Evolutionary conservation across 2,113 vertebrate species (phyloP).

Genomic region (Oceanites oceanicus): DNA sequence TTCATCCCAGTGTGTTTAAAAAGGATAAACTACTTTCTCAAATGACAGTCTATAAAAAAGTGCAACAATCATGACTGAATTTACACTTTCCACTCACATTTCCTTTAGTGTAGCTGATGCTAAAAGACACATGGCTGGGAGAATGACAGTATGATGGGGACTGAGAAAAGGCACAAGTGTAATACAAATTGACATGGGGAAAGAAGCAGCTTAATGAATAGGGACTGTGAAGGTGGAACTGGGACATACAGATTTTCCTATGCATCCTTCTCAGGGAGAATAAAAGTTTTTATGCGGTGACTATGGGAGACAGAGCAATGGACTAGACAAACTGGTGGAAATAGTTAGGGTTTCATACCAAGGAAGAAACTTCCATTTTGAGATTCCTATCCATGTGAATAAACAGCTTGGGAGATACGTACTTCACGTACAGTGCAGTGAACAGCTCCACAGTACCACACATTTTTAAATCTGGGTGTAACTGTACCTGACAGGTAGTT

Average conservation of each 20-base stretch:
- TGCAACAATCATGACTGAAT: background rate
- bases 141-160: background rate
- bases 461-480: background rate
- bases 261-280: background rate
- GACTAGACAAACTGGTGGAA: background rate
- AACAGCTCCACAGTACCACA: background rate
- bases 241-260: background rate
- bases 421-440: background rate
- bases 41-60: background rate
- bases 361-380: background rate
- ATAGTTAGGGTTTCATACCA: background rate
- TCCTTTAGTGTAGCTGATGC: background rate
- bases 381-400: background rate
- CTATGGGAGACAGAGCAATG: background rate
- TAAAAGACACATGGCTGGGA: background rate
- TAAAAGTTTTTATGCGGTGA: background rate
- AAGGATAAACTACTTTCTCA: background rate
- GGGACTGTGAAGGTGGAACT: background rate
- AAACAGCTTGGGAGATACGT: background rate
- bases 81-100: background rate
- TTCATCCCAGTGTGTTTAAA: background rate
- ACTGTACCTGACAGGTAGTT: background rate
- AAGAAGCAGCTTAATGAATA: background rate
- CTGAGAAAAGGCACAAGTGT: background rate
- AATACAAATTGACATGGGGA: background rate